Conservation (phyloP, 35 echinoderm and acorn worm genomes). For the Apostichopus parvimensis region DNA sequence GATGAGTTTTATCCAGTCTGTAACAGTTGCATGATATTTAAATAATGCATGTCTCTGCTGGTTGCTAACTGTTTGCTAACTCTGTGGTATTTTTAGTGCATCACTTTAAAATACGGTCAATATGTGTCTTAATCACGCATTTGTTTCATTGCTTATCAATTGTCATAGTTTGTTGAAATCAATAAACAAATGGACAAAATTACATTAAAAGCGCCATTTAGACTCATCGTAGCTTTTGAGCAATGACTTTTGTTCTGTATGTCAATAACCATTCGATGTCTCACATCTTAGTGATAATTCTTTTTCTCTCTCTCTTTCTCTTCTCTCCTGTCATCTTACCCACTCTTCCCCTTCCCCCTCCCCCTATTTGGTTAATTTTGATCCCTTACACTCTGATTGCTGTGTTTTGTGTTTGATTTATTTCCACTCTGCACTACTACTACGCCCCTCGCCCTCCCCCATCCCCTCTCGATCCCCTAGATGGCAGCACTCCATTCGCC, state of each 20-base stretch:
- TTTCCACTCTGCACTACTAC: slow-evolving; percentile 17
- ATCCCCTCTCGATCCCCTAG: slow-evolving; percentile 40
- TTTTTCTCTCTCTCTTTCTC: slow-evolving; percentile 67
- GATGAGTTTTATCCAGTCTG: not conserved
- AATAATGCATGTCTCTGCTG: too few relatives aligned
- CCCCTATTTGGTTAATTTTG: not conserved
- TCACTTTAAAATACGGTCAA: too few relatives aligned
- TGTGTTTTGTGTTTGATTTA: slow-evolving; percentile 43
- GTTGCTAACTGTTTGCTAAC: too few relatives aligned
- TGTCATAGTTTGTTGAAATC: not conserved
- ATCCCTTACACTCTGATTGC: slow-evolving; percentile 33
- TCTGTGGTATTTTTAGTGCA: too few relatives aligned
- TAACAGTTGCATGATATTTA: too few relatives aligned
- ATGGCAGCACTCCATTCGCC: slow-evolving; percentile 94
- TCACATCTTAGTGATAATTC: slow-evolving; percentile 51
- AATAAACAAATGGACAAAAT: not conserved
- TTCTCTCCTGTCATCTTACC: slow-evolving; percentile 48
- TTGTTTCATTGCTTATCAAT: too few relatives aligned
- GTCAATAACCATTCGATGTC: slow-evolving; percentile 38
- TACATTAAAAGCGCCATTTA: not conserved
- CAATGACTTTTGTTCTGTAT: slow-evolving; percentile 26
- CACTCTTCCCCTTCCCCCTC: slow-evolving; percentile 1
- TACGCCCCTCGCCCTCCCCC: not conserved
- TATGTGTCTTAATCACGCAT: too few relatives aligned
- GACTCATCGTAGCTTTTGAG: not conserved